Percentiles rank a stretch among this genome's conserved stretches.
Evolutionary conservation across 2,797 vertebrate species (phyloP).

Genomic region (Glossophaga mutica): DNA sequence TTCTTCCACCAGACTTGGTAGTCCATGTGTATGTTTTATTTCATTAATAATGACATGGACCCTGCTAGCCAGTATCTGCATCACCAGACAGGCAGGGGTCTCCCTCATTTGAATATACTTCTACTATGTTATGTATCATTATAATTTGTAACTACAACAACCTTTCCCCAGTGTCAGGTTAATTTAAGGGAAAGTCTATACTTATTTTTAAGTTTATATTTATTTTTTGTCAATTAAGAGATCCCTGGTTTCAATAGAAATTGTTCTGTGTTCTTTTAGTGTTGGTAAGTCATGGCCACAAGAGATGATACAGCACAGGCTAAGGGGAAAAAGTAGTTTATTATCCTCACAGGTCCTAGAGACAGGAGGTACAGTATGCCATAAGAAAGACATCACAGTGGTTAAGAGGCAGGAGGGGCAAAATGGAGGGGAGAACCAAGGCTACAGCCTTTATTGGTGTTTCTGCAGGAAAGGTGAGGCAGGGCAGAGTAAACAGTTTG

Average conservation of each 20-base stretch:
- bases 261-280: neutral
- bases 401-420: neutral
- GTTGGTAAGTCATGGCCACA: neutral
- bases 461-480: neutral
- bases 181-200: neutral
- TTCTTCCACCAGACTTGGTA: too few species aligned
- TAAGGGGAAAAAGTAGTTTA: neutral
- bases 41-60: too few species aligned
- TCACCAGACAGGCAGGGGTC: too few species aligned
- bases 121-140: neutral
- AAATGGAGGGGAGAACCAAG: neutral
- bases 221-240: neutral
- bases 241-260: neutral
- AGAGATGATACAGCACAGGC: neutral
- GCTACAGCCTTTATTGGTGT: neutral
- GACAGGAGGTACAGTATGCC: neutral
- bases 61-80: too few species aligned
- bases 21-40: too few species aligned
- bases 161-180: neutral
- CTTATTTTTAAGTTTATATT: slow-evolving; percentile 2
- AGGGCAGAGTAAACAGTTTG: neutral
- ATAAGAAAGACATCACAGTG: neutral
- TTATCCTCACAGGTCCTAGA: neutral
- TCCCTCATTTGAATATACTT: neutral
- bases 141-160: neutral